phyloP scores from a whole-genome alignment of 1,140 invertebrate species.

The Drosophila repletoides region DNA sequence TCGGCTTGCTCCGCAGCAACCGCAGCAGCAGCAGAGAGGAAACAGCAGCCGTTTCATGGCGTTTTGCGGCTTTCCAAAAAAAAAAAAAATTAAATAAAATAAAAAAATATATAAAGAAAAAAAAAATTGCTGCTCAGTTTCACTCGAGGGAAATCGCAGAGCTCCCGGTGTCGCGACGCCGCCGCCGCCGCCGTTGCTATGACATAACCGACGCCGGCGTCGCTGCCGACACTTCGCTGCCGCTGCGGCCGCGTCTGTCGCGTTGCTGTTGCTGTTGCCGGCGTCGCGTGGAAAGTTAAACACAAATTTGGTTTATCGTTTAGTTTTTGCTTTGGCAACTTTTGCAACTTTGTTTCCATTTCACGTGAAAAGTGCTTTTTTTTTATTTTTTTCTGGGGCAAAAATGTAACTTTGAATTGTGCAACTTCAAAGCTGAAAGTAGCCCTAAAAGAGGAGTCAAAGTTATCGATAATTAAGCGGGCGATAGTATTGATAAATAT shows the following conservation, averaged over 20 bases:
- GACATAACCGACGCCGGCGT: conserved; percentile 55
- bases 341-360: conserved; percentile 50
- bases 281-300: conserved; percentile 68
- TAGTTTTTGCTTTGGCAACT: conserved; percentile 56
- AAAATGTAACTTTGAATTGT: conserved; percentile 45
- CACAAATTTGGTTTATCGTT: conserved; percentile 63
- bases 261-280: conserved; percentile 18
- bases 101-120: conserved; percentile 29
- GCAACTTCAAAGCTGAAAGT: conserved; percentile 43
- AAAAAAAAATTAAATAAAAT: conserved; percentile 24
- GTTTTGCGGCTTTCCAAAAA: conserved; percentile 70
- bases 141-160: conserved; percentile 77
- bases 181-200: conserved; percentile 29
- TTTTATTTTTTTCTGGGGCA: conserved; percentile 27
- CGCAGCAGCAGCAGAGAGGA: conserved; percentile 22
- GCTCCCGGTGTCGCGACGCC: conserved; percentile 32
- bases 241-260: conserved; percentile 24
- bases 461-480: no score
- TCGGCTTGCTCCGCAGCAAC: conserved; percentile 21
- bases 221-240: not conserved
- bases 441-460: conserved; percentile 8
- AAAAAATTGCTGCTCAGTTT: conserved; percentile 64
- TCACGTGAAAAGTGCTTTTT: conserved; percentile 66
- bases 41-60: conserved; percentile 44
- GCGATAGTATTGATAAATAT: conserved; percentile 12